phyloP scores from a whole-genome alignment of 2,888 invertebrate genomes.

The Limenitis camilla region DNA sequence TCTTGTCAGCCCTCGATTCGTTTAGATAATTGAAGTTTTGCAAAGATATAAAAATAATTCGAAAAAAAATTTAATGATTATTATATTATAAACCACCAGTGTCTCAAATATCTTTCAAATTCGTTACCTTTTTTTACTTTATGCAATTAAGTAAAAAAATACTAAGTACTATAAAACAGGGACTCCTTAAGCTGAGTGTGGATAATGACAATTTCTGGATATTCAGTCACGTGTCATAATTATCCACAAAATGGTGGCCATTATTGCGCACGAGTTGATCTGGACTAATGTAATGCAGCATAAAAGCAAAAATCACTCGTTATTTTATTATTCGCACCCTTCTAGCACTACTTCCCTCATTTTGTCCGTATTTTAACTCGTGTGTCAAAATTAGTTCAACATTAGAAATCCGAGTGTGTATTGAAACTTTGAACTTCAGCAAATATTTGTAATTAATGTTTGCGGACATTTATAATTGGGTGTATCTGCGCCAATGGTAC shows the following conservation, averaged over 20 bases:
- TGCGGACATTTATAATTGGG: too few species aligned
- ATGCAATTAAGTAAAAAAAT: too few species aligned
- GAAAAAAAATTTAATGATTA: too few species aligned
- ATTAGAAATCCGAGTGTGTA: slow-evolving; percentile 33
- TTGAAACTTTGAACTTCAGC: slow-evolving; percentile 31
- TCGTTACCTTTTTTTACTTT: too few species aligned
- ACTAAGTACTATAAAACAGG: too few species aligned
- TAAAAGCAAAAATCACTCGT: slow-evolving; percentile 16
- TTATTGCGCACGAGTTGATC: slow-evolving; percentile 27
- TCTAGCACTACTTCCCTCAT: slow-evolving; percentile 43
- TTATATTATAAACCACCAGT: too few species aligned
- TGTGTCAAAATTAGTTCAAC: slow-evolving; percentile 56
- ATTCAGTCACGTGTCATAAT: slow-evolving; percentile 8
- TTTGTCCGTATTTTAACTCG: slow-evolving; percentile 40
- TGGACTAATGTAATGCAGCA: slow-evolving; percentile 3
- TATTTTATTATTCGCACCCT: slow-evolving; percentile 27
- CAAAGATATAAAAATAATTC: too few species aligned
- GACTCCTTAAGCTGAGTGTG: too few species aligned
- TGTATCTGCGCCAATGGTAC: too few species aligned
- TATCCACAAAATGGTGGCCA: slow-evolving; percentile 21
- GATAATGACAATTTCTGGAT: slow-evolving; percentile 1
- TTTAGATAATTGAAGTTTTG: too few species aligned
- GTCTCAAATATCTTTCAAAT: too few species aligned
- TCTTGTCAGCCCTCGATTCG: too few species aligned
- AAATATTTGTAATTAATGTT: not conserved